Base-by-base conservation (phyloP, 1,140 invertebrate genomes). In the Bilobella aurantiaca region DNA sequence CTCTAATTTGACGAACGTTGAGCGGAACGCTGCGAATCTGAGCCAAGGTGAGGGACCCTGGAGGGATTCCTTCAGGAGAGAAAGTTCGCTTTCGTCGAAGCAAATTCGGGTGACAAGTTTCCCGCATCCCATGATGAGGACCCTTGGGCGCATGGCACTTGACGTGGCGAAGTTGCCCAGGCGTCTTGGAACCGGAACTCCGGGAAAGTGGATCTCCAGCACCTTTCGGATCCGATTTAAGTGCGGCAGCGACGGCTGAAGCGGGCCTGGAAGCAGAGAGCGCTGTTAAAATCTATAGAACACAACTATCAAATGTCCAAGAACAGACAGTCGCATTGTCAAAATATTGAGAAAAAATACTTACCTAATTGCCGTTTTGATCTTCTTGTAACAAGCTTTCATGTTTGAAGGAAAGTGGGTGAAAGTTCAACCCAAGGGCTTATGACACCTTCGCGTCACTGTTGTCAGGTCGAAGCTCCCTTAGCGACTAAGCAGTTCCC, bases 371-470 rank as follows among this genome's bases (percentile, higher is more conserved):
- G 61, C 64, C 25, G 61, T 46, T 29, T 68, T 70, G n/a, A 68
- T 61, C 62, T 49, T 65, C 46, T 63, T 67, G 64, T 70, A 70
- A 59, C 69, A 70, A 49, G 66, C 64, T 29, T 65, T 64, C 69
- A 70, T 70, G 16, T 12, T 63, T n/a, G n/a, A n/a, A n/a, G n/a
- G n/a, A n/a, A n/a, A n/a, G n/a, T n/a, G n/a, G n/a, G n/a, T n/a
- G n/a, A n/a, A n/a, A n/a, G n/a, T n/a, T n/a, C n/a, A n/a, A n/a
- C n/a, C n/a, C n/a, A n/a, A n/a, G n/a, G n/a, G n/a, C 3, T 53
- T 18, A 23, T 12, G 5, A 56, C 18, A 8, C 34, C 18, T 42
- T 18, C 18, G 18, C 34, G 8, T 42, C 34, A 8, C 18, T 42
- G 8, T 42, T 12, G 8, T 42, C 18, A 42, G 18, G 34, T 42